Base-by-base conservation (phyloP, 2,888 invertebrate genomes). In the Carabus problematicus region DNA sequence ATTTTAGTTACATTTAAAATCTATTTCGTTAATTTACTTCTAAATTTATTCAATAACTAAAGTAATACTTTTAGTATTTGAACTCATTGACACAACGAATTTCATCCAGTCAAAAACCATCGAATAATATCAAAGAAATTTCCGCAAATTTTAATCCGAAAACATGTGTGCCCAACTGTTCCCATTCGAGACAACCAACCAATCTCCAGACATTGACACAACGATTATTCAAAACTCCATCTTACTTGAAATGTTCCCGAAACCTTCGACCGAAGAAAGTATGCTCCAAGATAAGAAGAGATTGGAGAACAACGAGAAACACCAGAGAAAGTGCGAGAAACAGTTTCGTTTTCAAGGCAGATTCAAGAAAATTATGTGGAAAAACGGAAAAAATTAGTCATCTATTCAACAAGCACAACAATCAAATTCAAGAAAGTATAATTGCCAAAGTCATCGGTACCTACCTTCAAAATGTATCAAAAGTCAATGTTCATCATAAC, bases 321-420 rank as follows among this genome's bases (percentile, higher is more conserved):
- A 56, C n/a, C 64, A 64, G 49, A 64, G 47, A 56, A 55, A 64
- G 14, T 64, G 39, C 29, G 64, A 66, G 41, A 58, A 49, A n/a
- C 59, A 16, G 16, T 14, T 12, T 39, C 47, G 47, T 7, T 40
- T 58, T 39, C 59, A 66, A 47, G 39, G 52, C 18, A 52, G 19
- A 18, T 19, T 66, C 45, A 45, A 58, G 49, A 66, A 64, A 11
- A 29, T 56, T 45, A 43, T 64, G 43, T n/a, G 56, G n/a, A 64
- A 64, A 19, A 55, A 64, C 11, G 29, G 58, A 39, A 45, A 12
- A 12, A 3, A 12, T 45, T 45, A 45, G 29, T 29, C 2, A 29
- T 29, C 29, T 29, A 29, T 29, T 29, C 29, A 29, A 29, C 29
- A 29, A 29, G 6, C 3, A 29, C 29, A 29, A 29, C 29, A 29